Evolutionary conservation across 2,797 vertebrate species (phyloP), one percentile per base, ranked within the genome.

Genomic region (Cynodonichthys magdalenae): DNA sequence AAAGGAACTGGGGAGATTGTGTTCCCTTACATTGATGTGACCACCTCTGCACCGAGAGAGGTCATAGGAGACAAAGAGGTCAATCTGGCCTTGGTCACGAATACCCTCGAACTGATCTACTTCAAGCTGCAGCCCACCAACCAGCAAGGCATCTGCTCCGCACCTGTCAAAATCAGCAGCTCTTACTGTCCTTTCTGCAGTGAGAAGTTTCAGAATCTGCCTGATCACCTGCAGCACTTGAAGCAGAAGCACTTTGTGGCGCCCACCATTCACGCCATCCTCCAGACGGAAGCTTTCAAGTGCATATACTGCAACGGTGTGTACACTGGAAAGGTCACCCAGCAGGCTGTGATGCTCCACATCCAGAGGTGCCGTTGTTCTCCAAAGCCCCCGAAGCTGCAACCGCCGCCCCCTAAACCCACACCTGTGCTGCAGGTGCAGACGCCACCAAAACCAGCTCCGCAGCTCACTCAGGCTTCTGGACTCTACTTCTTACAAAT

Each of bases 301-400:
- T 99, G 98, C 81, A 95, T 99, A 74, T 97, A 99, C 91, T 99
- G 97, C 84, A 97, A 96, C 0, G 97, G 98, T 0, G 97, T 99
- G 19, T 99, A 99, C 90, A 97, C 96, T 0, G 97, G 96, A 31
- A 98, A 95, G 60, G 97, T 97, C 88, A 97, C 96, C 0, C 90
- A 96, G 55, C 95, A 96, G 11, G 97, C 97, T 0, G 96, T 99
- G 7, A 94, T 95, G 75, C 93, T 99, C 0, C 98, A 99, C 67
- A 83, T 99, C 62, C 93, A 96, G 76, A 94, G 96, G 28, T 99
- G 98, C 69, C 90, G 95, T 17, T 96, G 95, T 65, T 96, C 95
- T 6, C 97, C 97, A 0, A 92, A 91, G 72, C 86, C 18, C 3
- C 60, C 53, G 0, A 82, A 68, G 5, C 55, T 12, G 7, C 28